These are phyloP conservation scores for Hoplostethus mediterraneus DNA, from an alignment of 2,797 vertebrate species.

Conservation along the genomic window DNA sequence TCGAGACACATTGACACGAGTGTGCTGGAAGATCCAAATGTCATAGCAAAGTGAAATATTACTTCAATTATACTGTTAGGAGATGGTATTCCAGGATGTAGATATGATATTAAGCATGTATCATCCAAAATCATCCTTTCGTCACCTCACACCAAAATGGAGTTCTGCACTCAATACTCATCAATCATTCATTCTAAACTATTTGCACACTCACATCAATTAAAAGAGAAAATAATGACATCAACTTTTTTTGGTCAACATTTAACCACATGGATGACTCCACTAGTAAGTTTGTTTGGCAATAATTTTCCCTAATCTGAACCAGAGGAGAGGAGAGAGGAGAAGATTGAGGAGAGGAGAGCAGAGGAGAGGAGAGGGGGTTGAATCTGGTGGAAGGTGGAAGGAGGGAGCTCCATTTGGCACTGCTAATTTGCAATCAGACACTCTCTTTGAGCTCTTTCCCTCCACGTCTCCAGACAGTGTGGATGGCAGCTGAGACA, in stretches of 20 bases:
- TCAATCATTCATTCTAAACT: slow-evolving; percentile 52
- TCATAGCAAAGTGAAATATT: not conserved
- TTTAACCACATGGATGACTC: not conserved
- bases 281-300: not conserved
- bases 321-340: slow-evolving; percentile 1
- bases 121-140: slow-evolving; percentile 39
- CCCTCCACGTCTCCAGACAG: slow-evolving; percentile 79
- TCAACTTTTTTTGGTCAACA: not conserved
- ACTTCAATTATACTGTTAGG: slow-evolving; percentile 1
- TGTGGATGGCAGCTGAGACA: slow-evolving; percentile 84
- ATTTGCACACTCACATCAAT: slow-evolving; percentile 26
- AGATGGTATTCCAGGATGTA: slow-evolving; percentile 7
- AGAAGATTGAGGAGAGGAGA: slow-evolving; percentile 5
- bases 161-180: slow-evolving; percentile 41
- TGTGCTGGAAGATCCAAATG: not conserved
- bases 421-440: slow-evolving; percentile 84
- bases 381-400: slow-evolving; percentile 32
- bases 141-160: slow-evolving; percentile 24
- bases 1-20: not conserved
- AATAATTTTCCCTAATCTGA: slow-evolving; percentile 10
- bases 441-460: slow-evolving; percentile 75
- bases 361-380: slow-evolving; percentile 18
- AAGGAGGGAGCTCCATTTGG: slow-evolving; percentile 52
- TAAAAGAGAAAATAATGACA: slow-evolving; percentile 18
- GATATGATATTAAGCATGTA: slow-evolving; percentile 27